Evolutionary conservation across 2,797 vertebrate species (phyloP).

Genomic region (Karalla daura): DNA sequence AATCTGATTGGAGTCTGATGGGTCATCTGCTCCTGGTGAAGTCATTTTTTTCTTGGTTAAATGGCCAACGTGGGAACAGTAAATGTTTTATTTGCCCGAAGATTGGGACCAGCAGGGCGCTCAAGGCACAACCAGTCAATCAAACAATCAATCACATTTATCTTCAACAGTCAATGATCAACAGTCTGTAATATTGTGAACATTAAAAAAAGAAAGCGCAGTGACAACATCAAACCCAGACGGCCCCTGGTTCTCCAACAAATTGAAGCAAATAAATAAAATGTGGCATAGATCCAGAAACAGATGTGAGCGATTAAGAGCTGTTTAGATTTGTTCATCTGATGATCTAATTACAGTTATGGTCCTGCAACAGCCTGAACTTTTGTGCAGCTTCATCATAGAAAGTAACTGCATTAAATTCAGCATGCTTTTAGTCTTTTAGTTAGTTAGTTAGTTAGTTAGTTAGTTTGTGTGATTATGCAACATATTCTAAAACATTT

Average conservation of each 20-base stretch:
- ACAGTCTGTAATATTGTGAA: slow-evolving; percentile 29
- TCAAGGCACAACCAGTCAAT: slow-evolving; percentile 52
- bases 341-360: slow-evolving; percentile 15
- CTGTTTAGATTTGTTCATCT: slow-evolving; percentile 15
- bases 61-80: slow-evolving; percentile 48
- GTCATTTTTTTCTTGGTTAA: slow-evolving; percentile 23
- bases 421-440: no score
- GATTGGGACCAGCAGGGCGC: slow-evolving; percentile 55
- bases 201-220: slow-evolving; percentile 24
- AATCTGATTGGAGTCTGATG: slow-evolving; percentile 50
- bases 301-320: not conserved
- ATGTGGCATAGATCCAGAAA: not conserved
- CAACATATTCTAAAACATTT: no score
- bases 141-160: slow-evolving; percentile 65
- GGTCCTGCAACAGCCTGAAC: not conserved
- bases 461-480: no score
- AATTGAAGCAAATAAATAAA: slow-evolving; percentile 34
- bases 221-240: slow-evolving; percentile 19
- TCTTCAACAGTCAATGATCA: slow-evolving; percentile 25
- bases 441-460: no score
- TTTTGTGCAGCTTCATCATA: not conserved
- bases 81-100: slow-evolving; percentile 67
- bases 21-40: slow-evolving; percentile 64
- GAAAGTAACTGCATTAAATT: not conserved
- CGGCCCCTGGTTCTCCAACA: slow-evolving; percentile 13